phyloP scores from a whole-genome alignment of 2,888 invertebrate genomes.

The Electrophaes corylata region DNA sequence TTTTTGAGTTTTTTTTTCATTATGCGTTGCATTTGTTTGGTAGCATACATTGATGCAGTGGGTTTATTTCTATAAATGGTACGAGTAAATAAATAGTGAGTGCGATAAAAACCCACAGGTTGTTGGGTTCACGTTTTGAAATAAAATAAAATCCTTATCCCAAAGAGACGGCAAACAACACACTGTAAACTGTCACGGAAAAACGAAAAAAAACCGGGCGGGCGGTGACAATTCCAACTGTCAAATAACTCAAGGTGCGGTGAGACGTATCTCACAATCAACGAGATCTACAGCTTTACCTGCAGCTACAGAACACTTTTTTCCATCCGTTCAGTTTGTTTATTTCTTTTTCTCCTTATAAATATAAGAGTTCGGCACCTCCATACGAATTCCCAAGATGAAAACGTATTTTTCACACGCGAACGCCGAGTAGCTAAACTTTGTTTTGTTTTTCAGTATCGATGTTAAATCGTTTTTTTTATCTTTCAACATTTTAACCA shows the following conservation, averaged over 20 bases:
- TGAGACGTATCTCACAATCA: conserved; percentile 77
- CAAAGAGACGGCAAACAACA: conserved; percentile 3
- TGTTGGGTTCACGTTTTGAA: neutral
- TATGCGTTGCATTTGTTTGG: too few species aligned
- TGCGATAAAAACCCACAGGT: neutral
- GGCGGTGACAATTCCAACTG: conserved; percentile 74
- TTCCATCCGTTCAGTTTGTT: conserved; percentile 73
- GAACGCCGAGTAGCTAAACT: conserved; percentile 57
- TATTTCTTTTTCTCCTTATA: conserved; percentile 77
- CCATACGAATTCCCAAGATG: conserved; percentile 79
- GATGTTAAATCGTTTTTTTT: conserved; percentile 40
- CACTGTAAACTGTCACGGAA: conserved; percentile 48
- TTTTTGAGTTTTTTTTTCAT: too few species aligned
- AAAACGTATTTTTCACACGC: conserved; percentile 78
- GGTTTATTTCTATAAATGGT: too few species aligned
- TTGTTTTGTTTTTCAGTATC: conserved; percentile 61
- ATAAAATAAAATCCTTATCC: conserved; percentile 1
- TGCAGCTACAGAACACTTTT: conserved; percentile 62
- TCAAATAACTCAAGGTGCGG: conserved; percentile 79
- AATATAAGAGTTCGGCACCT: conserved; percentile 79
- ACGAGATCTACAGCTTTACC: conserved; percentile 69
- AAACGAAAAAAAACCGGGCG: conserved; percentile 62
- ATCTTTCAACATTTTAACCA: conserved; percentile 26
- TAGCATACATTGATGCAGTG: too few species aligned
- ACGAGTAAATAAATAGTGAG: neutral